A percentile compares a stretch with the other conserved stretches of the same genome.
phyloP scores from a whole-genome alignment of 2,888 invertebrate species.

The Cosmia pyralina region DNA sequence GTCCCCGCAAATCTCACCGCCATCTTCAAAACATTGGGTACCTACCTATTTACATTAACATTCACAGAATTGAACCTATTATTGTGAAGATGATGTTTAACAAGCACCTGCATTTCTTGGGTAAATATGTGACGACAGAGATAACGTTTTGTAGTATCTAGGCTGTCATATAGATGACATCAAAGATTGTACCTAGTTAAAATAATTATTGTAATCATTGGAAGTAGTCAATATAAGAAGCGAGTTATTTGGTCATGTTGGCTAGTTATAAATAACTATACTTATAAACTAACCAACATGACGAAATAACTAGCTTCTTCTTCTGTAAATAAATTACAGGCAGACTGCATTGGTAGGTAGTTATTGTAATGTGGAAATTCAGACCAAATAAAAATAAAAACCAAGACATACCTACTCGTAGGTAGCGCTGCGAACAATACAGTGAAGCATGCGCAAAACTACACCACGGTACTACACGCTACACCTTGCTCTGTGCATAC shows the following conservation, averaged over 20 bases:
- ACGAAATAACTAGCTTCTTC: not conserved
- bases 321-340: not conserved
- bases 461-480: too few species aligned
- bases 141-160: slow-evolving; percentile 42
- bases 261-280: too few species aligned
- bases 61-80: slow-evolving; percentile 3
- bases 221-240: slow-evolving; percentile 1
- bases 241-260: too few species aligned
- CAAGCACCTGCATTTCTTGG: slow-evolving; percentile 25
- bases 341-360: not conserved
- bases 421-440: too few species aligned
- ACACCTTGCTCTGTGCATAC: too few species aligned
- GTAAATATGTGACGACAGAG: slow-evolving; percentile 32
- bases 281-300: not conserved
- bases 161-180: slow-evolving; percentile 27
- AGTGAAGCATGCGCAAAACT: too few species aligned
- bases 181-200: slow-evolving; percentile 15
- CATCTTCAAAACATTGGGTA: too few species aligned
- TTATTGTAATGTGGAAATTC: too few species aligned
- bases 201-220: slow-evolving; percentile 28
- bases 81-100: slow-evolving; percentile 12
- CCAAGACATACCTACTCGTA: too few species aligned
- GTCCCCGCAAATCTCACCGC: not conserved
- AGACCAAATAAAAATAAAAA: too few species aligned
- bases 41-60: not conserved